A percentile compares a stretch with the other conserved stretches of the same genome.
Conservation (phyloP, 2,113 vertebrate species). For the Helogale parvula region DNA sequence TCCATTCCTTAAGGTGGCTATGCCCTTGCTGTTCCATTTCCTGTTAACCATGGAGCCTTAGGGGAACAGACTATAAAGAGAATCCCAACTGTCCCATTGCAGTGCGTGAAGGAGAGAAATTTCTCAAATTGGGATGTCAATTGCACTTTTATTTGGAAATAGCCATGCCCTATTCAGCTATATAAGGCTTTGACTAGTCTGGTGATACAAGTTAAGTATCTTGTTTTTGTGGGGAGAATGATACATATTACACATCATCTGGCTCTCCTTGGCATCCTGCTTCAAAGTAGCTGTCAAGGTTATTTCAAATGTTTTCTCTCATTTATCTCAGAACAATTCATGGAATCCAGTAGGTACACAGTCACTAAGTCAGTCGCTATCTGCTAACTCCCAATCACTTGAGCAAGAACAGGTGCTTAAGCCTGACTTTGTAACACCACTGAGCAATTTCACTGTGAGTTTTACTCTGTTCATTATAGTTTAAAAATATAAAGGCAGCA, state of each 20-base stretch:
- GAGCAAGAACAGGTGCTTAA: not conserved
- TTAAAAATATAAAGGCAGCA: not conserved
- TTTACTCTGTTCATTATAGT: not conserved
- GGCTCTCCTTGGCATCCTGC: slow-evolving; percentile 34
- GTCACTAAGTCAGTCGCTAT: not conserved
- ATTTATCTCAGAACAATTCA: slow-evolving; percentile 45
- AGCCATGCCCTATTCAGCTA: not conserved
- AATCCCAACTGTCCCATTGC: not conserved
- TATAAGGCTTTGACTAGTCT: not conserved
- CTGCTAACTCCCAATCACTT: not conserved
- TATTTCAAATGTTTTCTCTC: not conserved
- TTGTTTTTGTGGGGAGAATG: slow-evolving; percentile 44
- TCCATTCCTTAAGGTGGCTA: not conserved
- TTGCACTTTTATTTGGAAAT: slow-evolving; percentile 32
- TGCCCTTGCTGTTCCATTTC: not conserved
- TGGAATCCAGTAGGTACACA: not conserved
- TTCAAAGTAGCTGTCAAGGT: slow-evolving; percentile 59
- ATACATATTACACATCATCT: not conserved
- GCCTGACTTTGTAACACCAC: not conserved
- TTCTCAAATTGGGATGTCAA: not conserved
- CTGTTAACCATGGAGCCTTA: not conserved
- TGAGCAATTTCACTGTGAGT: not conserved
- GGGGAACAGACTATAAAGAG: slow-evolving; percentile 16
- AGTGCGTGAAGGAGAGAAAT: not conserved
- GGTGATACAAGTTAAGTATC: slow-evolving; percentile 53